Base-by-base conservation (phyloP, 2,888 invertebrate genomes). In the Helicoverpa assulta region DNA sequence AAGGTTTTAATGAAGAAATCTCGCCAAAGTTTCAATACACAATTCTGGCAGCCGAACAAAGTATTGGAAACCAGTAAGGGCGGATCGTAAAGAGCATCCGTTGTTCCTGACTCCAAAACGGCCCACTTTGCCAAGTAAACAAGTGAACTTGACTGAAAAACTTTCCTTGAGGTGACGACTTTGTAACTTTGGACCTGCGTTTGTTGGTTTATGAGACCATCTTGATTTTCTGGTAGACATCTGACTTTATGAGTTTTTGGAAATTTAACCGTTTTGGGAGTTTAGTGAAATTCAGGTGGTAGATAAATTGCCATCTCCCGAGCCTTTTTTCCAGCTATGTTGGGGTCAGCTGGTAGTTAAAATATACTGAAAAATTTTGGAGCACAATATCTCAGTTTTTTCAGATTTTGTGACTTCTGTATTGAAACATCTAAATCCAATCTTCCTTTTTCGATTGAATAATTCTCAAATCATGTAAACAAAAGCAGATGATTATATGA, bases 61-160 rank as follows among this genome's bases (percentile, higher is more conserved):
- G 72, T 70, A 77, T 72, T 37, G 64, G 61, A 43, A 80, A 78
- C 53, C 65, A 54, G 69, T 75, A 52, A 58, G 37, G 51, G 18
- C 47, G 65, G 43, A 33, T 78, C 80, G 81, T 87, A 86, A 88
- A 87, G 78, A 86, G 82, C 88, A 89, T 81, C 85, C 75, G 75
- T 67, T 72, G 64, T 78, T 76, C 81, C 83, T 85, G 85, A 84
- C 82, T 85, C 81, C 53, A 71, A 84, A 84, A 85, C 76, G 82
- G 76, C 81, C 79, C 61, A 78, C 77, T 80, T 77, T 62, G 60
- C 64, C 37, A 71, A 83, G 85, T 83, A 87, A 89, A 89, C 84
- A 89, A 83, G 83, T 84, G 73, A 83, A 85, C 86, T 89, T 86
- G 78, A 81, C 79, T 78, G 84, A 89, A 89, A 88, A 88, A 70